Evolutionary conservation across 2,888 invertebrate genomes (phyloP), one percentile per base, ranked within the genome.

Genomic region (Volucella bombylans): DNA sequence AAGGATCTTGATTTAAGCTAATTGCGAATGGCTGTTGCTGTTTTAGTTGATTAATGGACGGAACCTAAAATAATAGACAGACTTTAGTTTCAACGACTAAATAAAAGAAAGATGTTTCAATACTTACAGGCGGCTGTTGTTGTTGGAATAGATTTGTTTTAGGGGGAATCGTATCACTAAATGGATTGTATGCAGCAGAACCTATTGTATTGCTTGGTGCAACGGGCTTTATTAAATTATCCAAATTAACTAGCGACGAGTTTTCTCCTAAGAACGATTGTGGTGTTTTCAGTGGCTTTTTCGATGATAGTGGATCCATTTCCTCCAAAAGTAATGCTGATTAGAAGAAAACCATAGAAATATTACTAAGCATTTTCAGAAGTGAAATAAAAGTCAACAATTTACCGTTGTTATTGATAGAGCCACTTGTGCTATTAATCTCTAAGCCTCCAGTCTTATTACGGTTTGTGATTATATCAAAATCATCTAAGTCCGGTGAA

Each of bases 251-350:
- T 88, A 99, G 94, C 88, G 96, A 95, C 11, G 98, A 98, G 93
- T 99, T 99, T 92, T 98, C 98, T 55, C 99, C 99, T 69, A 99
- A 94, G 93, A 99, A 99, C 89, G 96, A 95, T 88, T 97, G 97
- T 2, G 99, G 98, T 67, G 98, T 98, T 93, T 98, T 98, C 73
- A 90, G 89, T 86, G 85, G 85, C 47, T 85, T 85, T 62, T 85
- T 85, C 71, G 88, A 81, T 23, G 91, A 90, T 11, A 92, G 85
- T 49, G 92, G 92, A 89, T 92, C 92, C 89, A 92, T 89, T 64
- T 92, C 92, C 81, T 92, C 91, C 43, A 91, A 89, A 86, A 92
- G 88, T 76, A 90, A 90, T 87, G 90, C 91, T 91, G 8, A 45
- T 39, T 10, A 10, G n/a, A 54, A 39, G 15, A n/a, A 11, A 43